Evolutionary conservation across 2,888 invertebrate genomes (phyloP).

Genomic region (Pomacea canaliculata): DNA sequence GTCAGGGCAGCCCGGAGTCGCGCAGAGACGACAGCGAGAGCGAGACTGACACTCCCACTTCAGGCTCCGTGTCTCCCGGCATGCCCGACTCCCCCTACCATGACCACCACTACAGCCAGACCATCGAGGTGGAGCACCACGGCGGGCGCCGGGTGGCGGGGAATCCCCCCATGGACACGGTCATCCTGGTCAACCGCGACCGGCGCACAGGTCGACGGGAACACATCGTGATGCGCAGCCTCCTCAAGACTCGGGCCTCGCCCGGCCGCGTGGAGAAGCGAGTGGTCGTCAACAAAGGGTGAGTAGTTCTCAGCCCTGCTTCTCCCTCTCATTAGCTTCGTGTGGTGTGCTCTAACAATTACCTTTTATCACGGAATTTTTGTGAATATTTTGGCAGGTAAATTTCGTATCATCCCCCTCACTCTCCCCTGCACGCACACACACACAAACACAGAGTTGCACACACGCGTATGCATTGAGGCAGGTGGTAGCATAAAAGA

Average conservation of each 20-base stretch:
- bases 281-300: constrained; percentile 11
- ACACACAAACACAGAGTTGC: too few species aligned
- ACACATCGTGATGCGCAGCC: constrained; percentile 13
- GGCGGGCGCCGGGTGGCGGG: not conserved
- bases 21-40: constrained; percentile 28
- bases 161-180: not conserved
- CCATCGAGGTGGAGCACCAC: not conserved
- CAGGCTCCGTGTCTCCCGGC: constrained; percentile 15
- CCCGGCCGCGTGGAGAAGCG: constrained; percentile 21
- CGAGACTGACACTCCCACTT: constrained; percentile 27
- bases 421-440: too few species aligned
- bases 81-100: constrained; percentile 11
- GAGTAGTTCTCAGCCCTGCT: not conserved
- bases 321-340: not conserved
- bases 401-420: too few species aligned
- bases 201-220: constrained; percentile 6
- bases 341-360: too few species aligned
- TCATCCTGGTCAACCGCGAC: constrained; percentile 16
- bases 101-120: not conserved
- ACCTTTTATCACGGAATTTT: too few species aligned
- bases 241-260: constrained; percentile 7
- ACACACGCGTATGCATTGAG: too few species aligned
- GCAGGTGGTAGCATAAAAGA: too few species aligned
- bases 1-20: not conserved
- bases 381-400: too few species aligned